Percentiles rank a stretch among this genome's conserved stretches.
These are phyloP conservation scores for Trissolcus brochymenae DNA, from an alignment of 2,888 invertebrate genomes.

Conservation along the genomic window DNA sequence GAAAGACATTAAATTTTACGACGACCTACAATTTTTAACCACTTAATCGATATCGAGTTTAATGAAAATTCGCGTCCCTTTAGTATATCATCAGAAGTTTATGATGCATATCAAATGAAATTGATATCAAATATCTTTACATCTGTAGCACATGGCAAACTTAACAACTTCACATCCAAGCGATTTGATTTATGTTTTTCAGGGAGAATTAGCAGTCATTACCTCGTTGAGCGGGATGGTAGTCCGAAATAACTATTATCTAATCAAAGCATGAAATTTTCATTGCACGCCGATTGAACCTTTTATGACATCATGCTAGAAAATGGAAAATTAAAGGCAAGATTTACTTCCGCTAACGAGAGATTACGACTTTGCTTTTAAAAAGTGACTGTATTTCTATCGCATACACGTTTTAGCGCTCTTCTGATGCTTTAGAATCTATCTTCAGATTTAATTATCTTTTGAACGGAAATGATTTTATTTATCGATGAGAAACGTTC, in stretches of 20 bases:
- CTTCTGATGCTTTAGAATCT: conserved; percentile 7
- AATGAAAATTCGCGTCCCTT: neutral
- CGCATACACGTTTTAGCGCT: neutral
- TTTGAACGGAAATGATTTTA: conserved; percentile 30
- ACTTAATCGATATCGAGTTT: too few species aligned
- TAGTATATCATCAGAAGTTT: conserved; percentile 15
- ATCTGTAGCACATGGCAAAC: neutral
- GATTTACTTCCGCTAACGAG: neutral
- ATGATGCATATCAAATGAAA: conserved; percentile 16
- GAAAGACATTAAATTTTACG: too few species aligned
- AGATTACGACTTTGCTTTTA: conserved; percentile 4
- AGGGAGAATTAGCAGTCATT: neutral
- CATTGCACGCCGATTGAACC: too few species aligned
- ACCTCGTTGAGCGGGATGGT: too few species aligned
- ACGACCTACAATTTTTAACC: too few species aligned
- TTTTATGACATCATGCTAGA: too few species aligned
- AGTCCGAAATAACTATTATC: too few species aligned
- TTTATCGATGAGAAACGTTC: conserved; percentile 12
- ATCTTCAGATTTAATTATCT: conserved; percentile 32
- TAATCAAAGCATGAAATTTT: too few species aligned
- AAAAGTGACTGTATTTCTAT: conserved; percentile 14
- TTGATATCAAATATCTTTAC: conserved; percentile 19
- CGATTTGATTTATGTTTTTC: conserved; percentile 2
- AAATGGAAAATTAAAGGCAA: too few species aligned
- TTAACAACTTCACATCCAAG: neutral